Conservation (phyloP, 2,888 invertebrate species). For the Epistrophe eligans region DNA sequence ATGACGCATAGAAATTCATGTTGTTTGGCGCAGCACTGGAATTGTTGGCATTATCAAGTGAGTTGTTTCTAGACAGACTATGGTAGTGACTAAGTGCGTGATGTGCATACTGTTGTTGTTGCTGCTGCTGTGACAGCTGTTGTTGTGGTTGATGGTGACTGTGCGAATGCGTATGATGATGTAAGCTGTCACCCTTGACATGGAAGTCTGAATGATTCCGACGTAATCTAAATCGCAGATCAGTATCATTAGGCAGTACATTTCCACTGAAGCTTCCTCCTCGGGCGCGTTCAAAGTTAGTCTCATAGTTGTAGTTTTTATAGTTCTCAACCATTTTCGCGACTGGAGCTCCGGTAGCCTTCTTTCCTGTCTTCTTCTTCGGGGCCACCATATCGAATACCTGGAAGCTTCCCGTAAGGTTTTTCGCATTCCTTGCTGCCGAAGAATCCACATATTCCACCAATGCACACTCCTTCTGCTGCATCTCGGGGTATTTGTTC, state of each 20-base stretch:
- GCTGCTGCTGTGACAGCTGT: constrained; percentile 9
- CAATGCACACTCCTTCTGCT: constrained; percentile 93
- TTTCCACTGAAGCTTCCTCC: constrained; percentile 83
- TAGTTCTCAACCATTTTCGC: constrained; percentile 87
- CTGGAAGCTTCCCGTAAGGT: constrained; percentile 87
- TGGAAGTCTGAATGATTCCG: constrained; percentile 83
- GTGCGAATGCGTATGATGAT: constrained; percentile 62
- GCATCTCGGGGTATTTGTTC: constrained; percentile 94
- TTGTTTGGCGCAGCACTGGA: constrained; percentile 58
- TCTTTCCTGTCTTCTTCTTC: constrained; percentile 89
- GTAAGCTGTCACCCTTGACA: constrained; percentile 71
- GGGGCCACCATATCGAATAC: constrained; percentile 92
- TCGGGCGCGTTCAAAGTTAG: constrained; percentile 82
- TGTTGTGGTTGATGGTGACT: constrained; percentile 66
- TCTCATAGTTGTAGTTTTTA: constrained; percentile 85
- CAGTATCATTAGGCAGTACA: constrained; percentile 81
- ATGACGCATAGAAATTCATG: constrained; percentile 80
- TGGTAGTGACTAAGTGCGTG: constrained; percentile 69
- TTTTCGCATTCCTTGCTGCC: constrained; percentile 92
- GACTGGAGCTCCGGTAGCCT: constrained; percentile 84
- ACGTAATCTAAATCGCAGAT: constrained; percentile 81
- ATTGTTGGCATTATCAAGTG: constrained; percentile 71
- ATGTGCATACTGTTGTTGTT: constrained; percentile 76
- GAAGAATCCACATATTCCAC: constrained; percentile 96
- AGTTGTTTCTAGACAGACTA: constrained; percentile 66